Evolutionary conservation across 2,113 vertebrate species (phyloP), one percentile per base, ranked within the genome.

Genomic region (Lontra canadensis): DNA sequence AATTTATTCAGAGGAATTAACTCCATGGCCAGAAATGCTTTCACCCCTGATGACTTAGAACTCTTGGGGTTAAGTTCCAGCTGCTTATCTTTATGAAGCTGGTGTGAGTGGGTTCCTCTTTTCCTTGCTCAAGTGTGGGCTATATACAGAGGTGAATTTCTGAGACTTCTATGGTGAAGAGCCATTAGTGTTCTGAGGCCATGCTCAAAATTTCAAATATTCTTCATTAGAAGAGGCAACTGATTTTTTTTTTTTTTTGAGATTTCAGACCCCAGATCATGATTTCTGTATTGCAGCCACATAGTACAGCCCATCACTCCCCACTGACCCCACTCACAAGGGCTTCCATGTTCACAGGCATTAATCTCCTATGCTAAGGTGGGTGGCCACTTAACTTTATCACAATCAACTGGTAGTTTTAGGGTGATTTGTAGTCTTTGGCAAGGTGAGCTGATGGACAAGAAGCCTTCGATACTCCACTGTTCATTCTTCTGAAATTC

Each of bases 401-500:
- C 95, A 97, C 88, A 79, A 39, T 96, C 86, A 89, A 25, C 23
- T 95, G 95, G 88, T 95, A 81, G 49, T 94, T 95, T 57, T 92
- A 94, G 86, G 74, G 80, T 98, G 95, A 95, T 95, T 82, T 44
- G 34, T 88, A 74, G 85, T 94, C 84, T 79, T 96, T 97, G 98
- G 90, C 87, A 71, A 17, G 96, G 95, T 97, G 97, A 98, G 80
- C 94, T 0, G 1, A 98, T 86, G 79, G 95, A 80, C 73, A 96
- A 97, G 80, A n/a, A 79, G 21, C 82, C 65, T 97, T 94, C 57
- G 92, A 85, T 94, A 95, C 94, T 84, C 74, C 76, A 95, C 97
- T 98, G 78, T 96, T 95, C 93, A 80, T 14, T 88, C 97, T 98
- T 98, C 67, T 88, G 95, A 96, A 98, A 98, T 85, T 98, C 96